phyloP scores from a whole-genome alignment of 2,797 vertebrate species.

The Spondyliosoma cantharus region DNA sequence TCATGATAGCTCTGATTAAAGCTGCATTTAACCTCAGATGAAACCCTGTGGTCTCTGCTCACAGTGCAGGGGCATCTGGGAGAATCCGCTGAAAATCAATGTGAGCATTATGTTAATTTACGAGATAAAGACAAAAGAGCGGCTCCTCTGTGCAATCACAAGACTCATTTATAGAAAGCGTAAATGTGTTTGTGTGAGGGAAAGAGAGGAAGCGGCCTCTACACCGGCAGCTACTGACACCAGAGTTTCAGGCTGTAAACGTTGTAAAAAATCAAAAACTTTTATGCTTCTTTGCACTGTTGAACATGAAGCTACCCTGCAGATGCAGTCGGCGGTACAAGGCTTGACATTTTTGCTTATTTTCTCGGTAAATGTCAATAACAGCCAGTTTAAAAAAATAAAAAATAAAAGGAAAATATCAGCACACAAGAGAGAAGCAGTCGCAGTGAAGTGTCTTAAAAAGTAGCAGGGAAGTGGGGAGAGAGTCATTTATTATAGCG shows the following conservation, averaged over 20 bases:
- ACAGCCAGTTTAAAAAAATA: slow-evolving; percentile 18
- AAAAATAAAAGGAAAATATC: slow-evolving; percentile 55
- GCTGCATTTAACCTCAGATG: slow-evolving; percentile 56
- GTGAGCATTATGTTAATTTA: slow-evolving; percentile 46
- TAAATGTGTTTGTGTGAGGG: neutral
- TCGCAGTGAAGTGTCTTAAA: slow-evolving; percentile 14
- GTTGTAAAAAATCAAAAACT: neutral
- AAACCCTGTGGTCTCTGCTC: slow-evolving; percentile 32
- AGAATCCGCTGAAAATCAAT: slow-evolving; percentile 50
- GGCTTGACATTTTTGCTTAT: slow-evolving; percentile 54
- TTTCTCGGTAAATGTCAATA: slow-evolving; percentile 63
- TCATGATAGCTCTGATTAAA: slow-evolving; percentile 64
- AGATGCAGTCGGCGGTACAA: slow-evolving; percentile 11
- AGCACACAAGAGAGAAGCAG: slow-evolving; percentile 63
- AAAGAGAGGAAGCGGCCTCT: neutral
- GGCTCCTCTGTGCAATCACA: slow-evolving; percentile 26
- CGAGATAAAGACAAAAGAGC: slow-evolving; percentile 41
- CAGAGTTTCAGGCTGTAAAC: neutral
- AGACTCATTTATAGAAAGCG: slow-evolving; percentile 31
- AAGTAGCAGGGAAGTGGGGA: slow-evolving; percentile 37
- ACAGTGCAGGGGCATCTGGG: slow-evolving; percentile 22
- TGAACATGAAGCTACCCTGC: slow-evolving; percentile 9
- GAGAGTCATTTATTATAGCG: slow-evolving; percentile 41
- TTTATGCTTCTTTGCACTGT: neutral
- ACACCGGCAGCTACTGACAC: neutral